Base-by-base conservation (phyloP, 2,113 vertebrate species). In the Probosciger aterrimus region DNA sequence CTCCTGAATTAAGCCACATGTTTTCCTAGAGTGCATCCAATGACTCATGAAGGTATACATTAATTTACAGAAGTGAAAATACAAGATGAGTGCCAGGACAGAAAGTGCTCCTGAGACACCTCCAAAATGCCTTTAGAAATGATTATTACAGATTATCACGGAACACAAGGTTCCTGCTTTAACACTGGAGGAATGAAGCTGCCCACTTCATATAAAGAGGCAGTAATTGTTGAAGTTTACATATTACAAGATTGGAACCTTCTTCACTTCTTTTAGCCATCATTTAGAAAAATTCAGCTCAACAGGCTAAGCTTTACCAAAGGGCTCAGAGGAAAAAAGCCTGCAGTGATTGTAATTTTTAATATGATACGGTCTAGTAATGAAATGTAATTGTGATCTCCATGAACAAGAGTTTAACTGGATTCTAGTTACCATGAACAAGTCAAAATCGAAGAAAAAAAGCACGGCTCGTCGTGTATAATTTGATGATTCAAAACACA, bases 81-180 rank as follows among this genome's bases (percentile, higher is more conserved):
- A 92, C 59, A 74, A 86, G 68, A 64, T 10, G 63, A 93, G 2
- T 96, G 95, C 91, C 90, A 94, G 69, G 52, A 35, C 31, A 86
- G 14, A 84, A 89, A 94, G 80, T 79, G 82, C 59, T 95, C 88
- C 96, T 69, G 82, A 95, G 86, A 65, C 85, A 90, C 31, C 87
- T 80, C 82, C 93, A 96, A 95, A 90, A 93, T 75, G 75, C 91
- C 97, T 89, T 76, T 81, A 93, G 87, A 94, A 93, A 89, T 73
- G 55, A 94, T 95, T 63, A 69, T 39, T 88, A 77, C 39, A 94
- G 74, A 62, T 60, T 39, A 80, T 23, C 82, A 89, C 4, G 35
- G 93, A 94, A 95, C 75, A 86, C 33, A 70, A 75, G 57, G 87
- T 78, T 96, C 90, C 67, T 79, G 77, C 86, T 96, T 92, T 92